Base-by-base conservation (phyloP, 64 coral and sea anemone species). In the Montipora foliosa region DNA sequence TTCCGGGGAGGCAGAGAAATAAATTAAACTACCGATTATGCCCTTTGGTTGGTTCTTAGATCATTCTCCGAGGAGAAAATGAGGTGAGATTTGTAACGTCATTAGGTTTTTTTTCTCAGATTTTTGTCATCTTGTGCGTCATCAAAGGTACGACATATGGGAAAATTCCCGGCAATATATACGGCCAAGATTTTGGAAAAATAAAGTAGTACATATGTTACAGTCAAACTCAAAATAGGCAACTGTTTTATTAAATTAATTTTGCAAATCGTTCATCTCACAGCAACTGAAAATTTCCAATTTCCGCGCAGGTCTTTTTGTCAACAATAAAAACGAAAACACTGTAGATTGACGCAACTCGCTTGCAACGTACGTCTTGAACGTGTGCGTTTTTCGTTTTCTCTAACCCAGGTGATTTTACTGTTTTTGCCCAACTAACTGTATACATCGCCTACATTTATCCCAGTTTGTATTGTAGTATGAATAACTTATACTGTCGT, bases 1-100 rank as follows among this genome's bases (percentile, higher is more conserved):
- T 86, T 86, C 82, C 82, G 82, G 82, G 17, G 45, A 71, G 44
- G 62, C 49, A 78, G 44, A 49, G 73, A 86, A 68, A 37, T 37
- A 37, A 37, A 37, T 37, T 68, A n/a, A 67, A 46, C 16, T 59
- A 47, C 8, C 58, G 46, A 83, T 71, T 69, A 67, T 8, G 16
- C 45, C 4, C 44, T 78, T 78, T 49, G 29, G 29, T 76, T 76
- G 47, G 5, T 14, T 13, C 49, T 49, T 47, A 50, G 16, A 78
- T 6, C 15, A 78, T 3, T 49, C 14, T 29, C 21, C 20, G 0
- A 5, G 19, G 21, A 71, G 19, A 71, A 71, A 71, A 14, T 11
- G 61, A 64, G 11, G 61, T 64, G 14, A 64, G 4, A 64, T 64
- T 64, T 64, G 14, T 12, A 15, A 12, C 61, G 9, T 12, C 13